Base-by-base conservation (phyloP, 1,140 invertebrate genomes). In the Brachionus koreanus region DNA sequence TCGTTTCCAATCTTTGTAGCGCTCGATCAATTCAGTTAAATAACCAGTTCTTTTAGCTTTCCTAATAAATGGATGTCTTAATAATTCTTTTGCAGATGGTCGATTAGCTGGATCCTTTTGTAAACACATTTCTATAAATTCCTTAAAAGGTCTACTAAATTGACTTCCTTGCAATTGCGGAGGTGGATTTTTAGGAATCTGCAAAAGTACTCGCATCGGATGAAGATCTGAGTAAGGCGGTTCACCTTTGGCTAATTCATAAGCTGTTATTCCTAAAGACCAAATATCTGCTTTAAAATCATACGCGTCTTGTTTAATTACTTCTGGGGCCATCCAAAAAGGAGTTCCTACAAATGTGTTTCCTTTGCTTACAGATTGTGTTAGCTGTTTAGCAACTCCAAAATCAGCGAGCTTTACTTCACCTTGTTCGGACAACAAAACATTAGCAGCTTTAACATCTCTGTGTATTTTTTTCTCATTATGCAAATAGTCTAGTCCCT, bases 351-450 rank as follows among this genome's bases (percentile, higher is more conserved):
- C 98, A 89, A 99, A 99, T 43, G 98, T 99, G 88, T 97, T 97
- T 63, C 97, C 91, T 90, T 99, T 99, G 87, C 94, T 97, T 23
- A 96, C 98, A 16, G 97, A 99, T 88, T 98, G 97, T 7, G 96
- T 99, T 83, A 99, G 89, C 88, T 99, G 97, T 65, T 97, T 97
- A 23, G 90, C 90, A 6, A 91, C 90, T 89, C 96, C 98, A 91
- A 99, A 99, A 89, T 99, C 97, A 83, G 98, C 98, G 86, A 99
- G 99, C 90, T 99, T 99, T 0, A 99, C 97, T 90, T 98, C 96
- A 86, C 95, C 92, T 89, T 96, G 94, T 83, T 96, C 94, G 90
- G 99, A 97, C 6, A 99, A 89, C 0, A 99, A 88, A 39, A 99
- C 89, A 90, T 99, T 99, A 90, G 99, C 97, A 3, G 96, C 96